These are phyloP conservation scores for Entomobrya multifasciata DNA, from an alignment of 2,888 invertebrate genomes.

Conservation along the genomic window DNA sequence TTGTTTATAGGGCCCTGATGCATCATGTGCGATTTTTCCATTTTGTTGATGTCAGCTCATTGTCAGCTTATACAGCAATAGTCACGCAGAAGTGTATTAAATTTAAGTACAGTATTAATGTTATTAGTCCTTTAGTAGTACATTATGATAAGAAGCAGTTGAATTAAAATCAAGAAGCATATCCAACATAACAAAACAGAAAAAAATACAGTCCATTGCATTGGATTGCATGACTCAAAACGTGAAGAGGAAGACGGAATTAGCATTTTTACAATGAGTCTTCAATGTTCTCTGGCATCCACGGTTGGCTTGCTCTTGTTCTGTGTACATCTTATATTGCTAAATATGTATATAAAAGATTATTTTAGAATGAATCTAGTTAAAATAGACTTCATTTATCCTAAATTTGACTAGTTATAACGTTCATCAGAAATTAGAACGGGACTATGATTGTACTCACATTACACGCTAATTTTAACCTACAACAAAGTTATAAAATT, in stretches of 20 bases:
- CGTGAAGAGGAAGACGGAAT: conserved; percentile 67
- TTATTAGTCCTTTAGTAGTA: no score
- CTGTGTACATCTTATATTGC: background rate
- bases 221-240: background rate
- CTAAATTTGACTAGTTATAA: conserved; percentile 39
- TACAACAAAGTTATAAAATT: conserved; percentile 38
- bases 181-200: conserved; percentile 34
- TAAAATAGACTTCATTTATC: conserved; percentile 4
- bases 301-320: conserved; percentile 33
- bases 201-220: conserved; percentile 25
- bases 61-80: background rate
- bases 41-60: conserved; percentile 23
- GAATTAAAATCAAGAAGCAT: conserved; percentile 55
- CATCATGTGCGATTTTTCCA: conserved; percentile 19
- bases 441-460: background rate
- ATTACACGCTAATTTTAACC: no score
- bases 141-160: conserved; percentile 27
- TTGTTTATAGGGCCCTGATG: conserved; percentile 36
- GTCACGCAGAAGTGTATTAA: background rate
- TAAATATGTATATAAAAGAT: no score
- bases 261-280: conserved; percentile 43
- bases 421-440: conserved; percentile 57
- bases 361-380: no score
- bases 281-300: conserved; percentile 49
- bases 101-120: background rate